A percentile compares a stretch with the other conserved stretches of the same genome.
phyloP scores from a whole-genome alignment of 2,888 invertebrate species.

The Antheraea assamensis region DNA sequence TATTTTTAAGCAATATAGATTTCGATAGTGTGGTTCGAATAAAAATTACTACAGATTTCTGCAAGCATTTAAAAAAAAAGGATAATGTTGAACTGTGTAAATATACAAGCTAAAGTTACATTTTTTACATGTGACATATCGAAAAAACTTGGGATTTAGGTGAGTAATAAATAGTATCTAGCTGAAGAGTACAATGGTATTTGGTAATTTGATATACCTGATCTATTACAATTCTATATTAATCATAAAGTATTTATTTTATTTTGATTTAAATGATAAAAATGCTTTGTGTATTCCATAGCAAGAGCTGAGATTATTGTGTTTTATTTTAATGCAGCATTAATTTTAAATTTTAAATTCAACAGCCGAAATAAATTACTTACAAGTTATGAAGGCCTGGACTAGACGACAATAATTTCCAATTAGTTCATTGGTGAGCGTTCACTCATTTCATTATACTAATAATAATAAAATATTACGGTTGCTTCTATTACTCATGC shows the following conservation, averaged over 20 bases:
- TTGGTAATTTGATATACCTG: too few relatives aligned
- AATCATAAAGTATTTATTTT: too few relatives aligned
- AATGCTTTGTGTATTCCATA: too few relatives aligned
- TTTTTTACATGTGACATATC: too few relatives aligned
- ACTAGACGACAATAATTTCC: constrained; percentile 35
- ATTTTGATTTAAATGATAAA: too few relatives aligned
- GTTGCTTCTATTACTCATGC: constrained; percentile 24
- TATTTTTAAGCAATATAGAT: neutral
- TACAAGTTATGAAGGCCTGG: constrained; percentile 15
- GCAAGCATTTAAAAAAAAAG: too few relatives aligned
- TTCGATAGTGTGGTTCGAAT: neutral
- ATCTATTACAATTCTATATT: too few relatives aligned
- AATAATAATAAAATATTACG: constrained; percentile 31
- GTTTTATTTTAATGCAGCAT: neutral
- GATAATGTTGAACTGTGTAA: too few relatives aligned
- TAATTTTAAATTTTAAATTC: neutral
- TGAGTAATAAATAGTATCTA: too few relatives aligned
- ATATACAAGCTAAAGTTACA: too few relatives aligned
- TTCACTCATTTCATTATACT: constrained; percentile 23
- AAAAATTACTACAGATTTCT: neutral
- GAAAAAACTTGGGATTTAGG: too few relatives aligned
- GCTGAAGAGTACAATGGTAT: too few relatives aligned
- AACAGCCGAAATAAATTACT: constrained; percentile 7
- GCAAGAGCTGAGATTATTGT: neutral
- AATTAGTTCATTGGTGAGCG: constrained; percentile 39